Base-by-base conservation (phyloP, 2,797 vertebrate species). In the Lagocephalus sceleratus region DNA sequence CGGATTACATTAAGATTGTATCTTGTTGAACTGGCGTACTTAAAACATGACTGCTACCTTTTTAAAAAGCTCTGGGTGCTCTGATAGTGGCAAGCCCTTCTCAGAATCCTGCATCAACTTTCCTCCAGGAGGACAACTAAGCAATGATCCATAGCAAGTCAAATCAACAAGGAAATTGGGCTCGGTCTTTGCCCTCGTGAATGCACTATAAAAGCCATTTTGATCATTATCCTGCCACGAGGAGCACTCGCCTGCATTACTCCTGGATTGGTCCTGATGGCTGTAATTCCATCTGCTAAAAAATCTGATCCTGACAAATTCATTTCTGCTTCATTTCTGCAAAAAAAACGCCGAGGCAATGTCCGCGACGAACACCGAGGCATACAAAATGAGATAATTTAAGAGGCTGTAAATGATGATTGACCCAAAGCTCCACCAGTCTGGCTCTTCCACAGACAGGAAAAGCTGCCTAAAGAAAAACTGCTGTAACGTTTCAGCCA, bases 391-490 rank as follows among this genome's bases (percentile, higher is more conserved):
- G 20, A 83, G 71, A 77, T 78, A 57, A 78, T 87, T 83, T 55
- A 77, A 74, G 73, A 50, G 65, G 81, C 69, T 22, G 52, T 83
- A 78, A 81, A 80, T 80, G 77, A 79, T 80, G 73, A 87, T 85
- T 73, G 77, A 80, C 61, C 73, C 16, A 69, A 81, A 86, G 81
- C 66, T 62, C 69, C 43, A 38, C 40, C 54, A 22, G 72, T 69
- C 77, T 69, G 51, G 52, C 40, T 71, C 67, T 47, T 66, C 50
- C 71, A 81, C 81, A 77, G 90, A 85, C 85, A 89, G 89, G 79
- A 88, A 86, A n/a, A 90, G 87, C 85, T 89, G 73, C 79, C 71
- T 91, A 85, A 77, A 79, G 64, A 74, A 73, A 84, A 90, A 71
- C 64, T 68, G 76, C 85, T 86, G 85, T 79, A 82, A 83, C 64